A percentile compares a stretch with the other conserved stretches of the same genome.
Conservation (phyloP, 2,888 invertebrate species). For the Brachypalpus laphriformis region DNA sequence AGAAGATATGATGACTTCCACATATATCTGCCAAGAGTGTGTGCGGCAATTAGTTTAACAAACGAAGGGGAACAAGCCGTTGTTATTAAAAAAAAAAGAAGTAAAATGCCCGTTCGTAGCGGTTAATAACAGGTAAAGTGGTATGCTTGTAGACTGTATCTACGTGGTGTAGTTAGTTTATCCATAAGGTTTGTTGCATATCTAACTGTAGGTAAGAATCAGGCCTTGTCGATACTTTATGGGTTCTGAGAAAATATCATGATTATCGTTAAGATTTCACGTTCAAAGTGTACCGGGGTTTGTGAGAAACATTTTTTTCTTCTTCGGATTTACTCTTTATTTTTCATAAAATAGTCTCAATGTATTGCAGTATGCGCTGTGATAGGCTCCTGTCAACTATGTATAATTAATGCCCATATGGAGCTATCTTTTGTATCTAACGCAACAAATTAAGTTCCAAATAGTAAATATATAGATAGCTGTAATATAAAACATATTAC, state of each 20-base stretch:
- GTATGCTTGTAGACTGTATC: slow-evolving; percentile 28
- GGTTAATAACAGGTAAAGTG: slow-evolving; percentile 54
- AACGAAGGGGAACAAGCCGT: slow-evolving; percentile 67
- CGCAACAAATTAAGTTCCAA: no score
- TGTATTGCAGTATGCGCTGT: no score
- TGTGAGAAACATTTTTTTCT: not conserved
- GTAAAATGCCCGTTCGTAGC: slow-evolving; percentile 35
- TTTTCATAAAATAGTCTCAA: no score
- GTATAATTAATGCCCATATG: no score
- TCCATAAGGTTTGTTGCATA: slow-evolving; percentile 39
- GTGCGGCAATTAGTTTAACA: slow-evolving; percentile 65
- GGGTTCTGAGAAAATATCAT: slow-evolving; percentile 29
- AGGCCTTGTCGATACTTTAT: slow-evolving; percentile 12
- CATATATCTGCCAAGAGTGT: slow-evolving; percentile 31
- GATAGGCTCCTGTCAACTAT: no score
- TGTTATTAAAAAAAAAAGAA: slow-evolving; percentile 30
- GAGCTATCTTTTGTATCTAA: no score
- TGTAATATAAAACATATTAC: no score
- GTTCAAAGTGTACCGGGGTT: not conserved
- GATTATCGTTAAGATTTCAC: not conserved
- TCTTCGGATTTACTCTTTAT: no score
- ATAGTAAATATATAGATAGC: no score
- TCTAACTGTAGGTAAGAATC: slow-evolving; percentile 30
- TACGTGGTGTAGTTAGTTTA: slow-evolving; percentile 23
- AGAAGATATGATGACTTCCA: slow-evolving; percentile 11